Conservation (phyloP, 2,797 vertebrate species). For the Oryzias sinensis region DNA sequence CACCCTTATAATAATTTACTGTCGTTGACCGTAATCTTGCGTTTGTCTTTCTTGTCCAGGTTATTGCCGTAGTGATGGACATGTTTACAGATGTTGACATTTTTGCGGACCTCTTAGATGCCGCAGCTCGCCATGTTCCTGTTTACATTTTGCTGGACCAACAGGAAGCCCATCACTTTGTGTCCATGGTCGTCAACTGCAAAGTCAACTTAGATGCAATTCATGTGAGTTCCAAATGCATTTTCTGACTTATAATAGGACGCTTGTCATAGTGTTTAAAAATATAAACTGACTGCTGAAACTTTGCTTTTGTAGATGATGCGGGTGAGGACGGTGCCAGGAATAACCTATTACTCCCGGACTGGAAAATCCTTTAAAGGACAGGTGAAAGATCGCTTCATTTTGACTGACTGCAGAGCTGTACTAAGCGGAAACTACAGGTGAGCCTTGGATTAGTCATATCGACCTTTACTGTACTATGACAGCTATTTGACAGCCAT, state of each 20-base stretch:
- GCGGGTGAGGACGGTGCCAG: constrained; percentile 91
- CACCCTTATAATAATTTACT: background rate
- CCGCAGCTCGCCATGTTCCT: constrained; percentile 85
- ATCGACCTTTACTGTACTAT: background rate
- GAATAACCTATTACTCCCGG: constrained; percentile 91
- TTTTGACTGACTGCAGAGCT: constrained; percentile 91
- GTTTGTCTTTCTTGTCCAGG: constrained; percentile 70
- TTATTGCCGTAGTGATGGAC: constrained; percentile 97
- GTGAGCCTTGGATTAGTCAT: constrained; percentile 66
- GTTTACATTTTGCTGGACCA: constrained; percentile 96
- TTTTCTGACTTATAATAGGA: too few relatives aligned
- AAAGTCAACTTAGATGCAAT: constrained; percentile 89
- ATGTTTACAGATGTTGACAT: constrained; percentile 94
- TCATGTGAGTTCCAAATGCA: constrained; percentile 79
- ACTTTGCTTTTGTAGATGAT: constrained; percentile 83
- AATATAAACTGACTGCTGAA: constrained; percentile 4
- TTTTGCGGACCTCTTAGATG: constrained; percentile 89
- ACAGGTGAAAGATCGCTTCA: constrained; percentile 93
- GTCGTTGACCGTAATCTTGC: background rate
- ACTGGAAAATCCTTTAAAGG: constrained; percentile 95
- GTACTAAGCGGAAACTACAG: constrained; percentile 98
- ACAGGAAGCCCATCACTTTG: constrained; percentile 87
- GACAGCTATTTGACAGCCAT: background rate
- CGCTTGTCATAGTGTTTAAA: background rate
- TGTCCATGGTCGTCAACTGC: constrained; percentile 88